Evolutionary conservation across 2,888 invertebrate genomes (phyloP).

Genomic region (Platycnemis pennipes): DNA sequence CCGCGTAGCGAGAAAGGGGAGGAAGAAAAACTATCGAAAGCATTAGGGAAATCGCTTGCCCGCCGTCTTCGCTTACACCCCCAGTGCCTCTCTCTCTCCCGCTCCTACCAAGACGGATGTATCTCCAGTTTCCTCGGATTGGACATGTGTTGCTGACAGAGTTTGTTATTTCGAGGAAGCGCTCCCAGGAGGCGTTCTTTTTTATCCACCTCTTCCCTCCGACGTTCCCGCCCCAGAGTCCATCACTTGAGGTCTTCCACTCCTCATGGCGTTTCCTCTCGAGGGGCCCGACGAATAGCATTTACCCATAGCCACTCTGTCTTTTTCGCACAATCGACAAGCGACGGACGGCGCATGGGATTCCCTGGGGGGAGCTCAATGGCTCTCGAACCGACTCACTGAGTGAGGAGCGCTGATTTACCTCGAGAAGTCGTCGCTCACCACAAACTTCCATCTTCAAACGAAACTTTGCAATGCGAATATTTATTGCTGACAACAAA

Average conservation of each 20-base stretch:
- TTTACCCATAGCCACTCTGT: background rate
- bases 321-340: background rate
- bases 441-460: background rate
- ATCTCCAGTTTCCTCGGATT: background rate
- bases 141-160: conserved; percentile 14
- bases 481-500: background rate
- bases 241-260: too few relatives aligned
- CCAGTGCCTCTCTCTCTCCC: background rate
- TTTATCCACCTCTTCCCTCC: too few relatives aligned
- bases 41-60: background rate
- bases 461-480: background rate
- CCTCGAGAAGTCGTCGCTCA: background rate
- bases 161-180: background rate
- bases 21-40: background rate
- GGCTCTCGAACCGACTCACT: background rate
- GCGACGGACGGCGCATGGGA: background rate
- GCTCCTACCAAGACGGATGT: background rate
- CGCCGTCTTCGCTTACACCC: background rate
- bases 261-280: background rate
- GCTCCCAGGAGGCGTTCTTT: too few relatives aligned
- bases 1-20: background rate
- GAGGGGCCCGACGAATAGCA: too few relatives aligned
- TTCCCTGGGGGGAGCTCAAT: background rate
- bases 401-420: background rate
- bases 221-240: too few relatives aligned